These are phyloP conservation scores for Craterocephalus amniculus DNA, from an alignment of 2,797 vertebrate species.

Conservation along the genomic window DNA sequence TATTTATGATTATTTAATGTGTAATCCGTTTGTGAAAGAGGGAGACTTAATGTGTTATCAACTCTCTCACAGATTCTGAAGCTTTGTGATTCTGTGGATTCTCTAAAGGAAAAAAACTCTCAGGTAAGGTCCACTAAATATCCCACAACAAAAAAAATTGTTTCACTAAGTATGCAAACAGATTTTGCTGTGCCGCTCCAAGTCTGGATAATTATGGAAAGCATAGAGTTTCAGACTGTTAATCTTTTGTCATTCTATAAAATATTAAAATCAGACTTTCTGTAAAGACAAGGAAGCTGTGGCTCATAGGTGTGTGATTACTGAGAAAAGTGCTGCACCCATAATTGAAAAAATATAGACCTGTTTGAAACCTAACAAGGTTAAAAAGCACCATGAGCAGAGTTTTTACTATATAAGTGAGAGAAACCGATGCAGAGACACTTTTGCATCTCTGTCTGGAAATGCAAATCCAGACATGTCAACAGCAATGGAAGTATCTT, in stretches of 20 bases:
- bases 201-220: neutral
- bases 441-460: neutral
- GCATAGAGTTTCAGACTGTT: neutral
- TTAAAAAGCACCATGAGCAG: neutral
- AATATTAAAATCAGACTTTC: neutral
- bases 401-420: neutral
- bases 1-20: too few species aligned
- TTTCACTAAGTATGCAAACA: neutral
- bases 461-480: neutral
- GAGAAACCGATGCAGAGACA: too few species aligned
- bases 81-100: constrained; percentile 68
- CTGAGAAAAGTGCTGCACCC: neutral
- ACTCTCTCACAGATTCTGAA: constrained; percentile 75
- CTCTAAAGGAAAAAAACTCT: constrained; percentile 26
- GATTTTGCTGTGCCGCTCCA: neutral
- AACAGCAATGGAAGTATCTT: neutral
- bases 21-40: neutral
- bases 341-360: neutral
- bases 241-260: neutral
- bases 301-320: neutral
- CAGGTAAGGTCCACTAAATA: constrained; percentile 41
- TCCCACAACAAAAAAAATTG: neutral
- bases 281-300: neutral
- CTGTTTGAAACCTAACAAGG: neutral
- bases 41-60: neutral